Evolutionary conservation across 2,888 invertebrate species (phyloP), one percentile per base, ranked within the genome.

Genomic region (Hypercompe scribonia): DNA sequence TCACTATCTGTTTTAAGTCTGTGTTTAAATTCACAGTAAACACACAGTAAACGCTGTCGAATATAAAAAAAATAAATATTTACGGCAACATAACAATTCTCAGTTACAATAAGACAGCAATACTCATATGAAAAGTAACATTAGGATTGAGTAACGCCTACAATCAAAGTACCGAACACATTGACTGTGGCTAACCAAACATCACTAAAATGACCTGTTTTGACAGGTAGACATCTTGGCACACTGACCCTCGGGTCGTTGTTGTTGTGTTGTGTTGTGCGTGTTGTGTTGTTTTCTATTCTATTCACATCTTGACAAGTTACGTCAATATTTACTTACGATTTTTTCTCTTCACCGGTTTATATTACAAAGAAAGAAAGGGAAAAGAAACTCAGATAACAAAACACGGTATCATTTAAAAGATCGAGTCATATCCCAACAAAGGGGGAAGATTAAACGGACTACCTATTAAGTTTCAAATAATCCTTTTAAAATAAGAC

Each of bases 161-260:
- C 31, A 61, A 61, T 61, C 61, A 73, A 81, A 66, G 68, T 73
- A 46, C 50, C 58, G 36, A 75, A 77, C 36, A 72, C 69, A 77
- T 69, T 75, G 65, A 75, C 65, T 71, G 69, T 61, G 42, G 28
- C 42, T 72, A 71, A 75, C 46, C 66, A 74, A 75, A 77, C 54
- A 73, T 65, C 70, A 76, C 72, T 80, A 72, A 61, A 39, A 73
- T 82, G 72, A 78, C 72, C 69, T 42, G 74, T 82, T 77, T 78
- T 81, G 81, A 82, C 74, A 81, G 70, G 77, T 77, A 83, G 75
- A 81, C 79, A 73, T 78, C 84, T 86, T 88, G 92, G 90, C 90
- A 92, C 83, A 92, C 89, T 94, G 90, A 94, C 93, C 93, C 80
- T 76, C 71, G 83, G 92, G 90, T 93, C 90, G 84, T n/a, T n/a